Conservation (phyloP, 2,113 vertebrate species). For the Rhodinocichla rosea region DNA sequence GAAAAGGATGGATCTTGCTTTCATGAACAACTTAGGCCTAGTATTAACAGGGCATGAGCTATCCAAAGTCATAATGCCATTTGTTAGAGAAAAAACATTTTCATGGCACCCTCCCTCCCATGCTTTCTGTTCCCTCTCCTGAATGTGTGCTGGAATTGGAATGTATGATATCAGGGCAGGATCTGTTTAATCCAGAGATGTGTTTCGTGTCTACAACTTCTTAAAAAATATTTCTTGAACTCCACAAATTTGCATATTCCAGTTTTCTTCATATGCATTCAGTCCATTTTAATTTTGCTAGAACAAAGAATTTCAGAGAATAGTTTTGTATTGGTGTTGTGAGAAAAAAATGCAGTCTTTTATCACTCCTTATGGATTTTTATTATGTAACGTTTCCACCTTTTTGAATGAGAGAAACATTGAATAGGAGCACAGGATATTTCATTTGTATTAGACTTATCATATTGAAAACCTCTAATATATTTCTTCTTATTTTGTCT, state of each 20-base stretch:
- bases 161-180: not conserved
- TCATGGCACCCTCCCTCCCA: not conserved
- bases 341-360: not conserved
- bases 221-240: not conserved
- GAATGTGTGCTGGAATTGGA: not conserved
- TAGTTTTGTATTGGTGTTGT: not conserved
- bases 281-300: not conserved
- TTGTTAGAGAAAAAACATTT: not conserved
- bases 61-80: not conserved
- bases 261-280: not conserved
- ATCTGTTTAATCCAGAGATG: not conserved
- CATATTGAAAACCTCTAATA: not conserved
- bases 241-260: not conserved
- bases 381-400: not conserved
- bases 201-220: not conserved
- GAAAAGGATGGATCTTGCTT: not conserved
- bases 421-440: conserved; percentile 5
- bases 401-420: not conserved
- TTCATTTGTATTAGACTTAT: conserved; percentile 2
- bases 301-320: not conserved
- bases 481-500: conserved; percentile 6
- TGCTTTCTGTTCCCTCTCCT: not conserved
- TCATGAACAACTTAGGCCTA: not conserved
- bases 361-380: not conserved
- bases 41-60: not conserved